Evolutionary conservation across 2,113 vertebrate species (phyloP).

Genomic region (Pituophis catenifer): DNA sequence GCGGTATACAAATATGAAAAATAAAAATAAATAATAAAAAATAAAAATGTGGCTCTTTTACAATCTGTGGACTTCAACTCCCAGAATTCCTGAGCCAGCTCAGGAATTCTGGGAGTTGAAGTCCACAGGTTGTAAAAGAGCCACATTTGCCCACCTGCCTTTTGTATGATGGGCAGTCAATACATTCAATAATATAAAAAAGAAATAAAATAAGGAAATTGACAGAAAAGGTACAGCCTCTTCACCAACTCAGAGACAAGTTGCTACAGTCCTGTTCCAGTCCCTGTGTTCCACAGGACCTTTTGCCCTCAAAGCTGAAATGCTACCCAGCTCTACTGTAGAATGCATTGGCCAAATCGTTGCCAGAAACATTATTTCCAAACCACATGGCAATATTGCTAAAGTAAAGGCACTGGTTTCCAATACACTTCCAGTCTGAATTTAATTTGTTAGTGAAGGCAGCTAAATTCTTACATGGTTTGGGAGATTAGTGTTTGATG

Average conservation of each 20-base stretch:
- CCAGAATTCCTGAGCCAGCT: too few relatives aligned
- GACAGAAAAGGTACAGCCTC: background rate
- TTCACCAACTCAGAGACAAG: background rate
- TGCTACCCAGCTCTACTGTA: background rate
- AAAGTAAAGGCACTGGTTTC: background rate
- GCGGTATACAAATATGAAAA: too few relatives aligned
- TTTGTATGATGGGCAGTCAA: too few relatives aligned
- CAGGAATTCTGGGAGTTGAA: too few relatives aligned
- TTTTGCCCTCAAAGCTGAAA: background rate
- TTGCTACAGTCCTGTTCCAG: background rate
- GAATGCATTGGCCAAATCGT: background rate
- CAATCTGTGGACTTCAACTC: too few relatives aligned
- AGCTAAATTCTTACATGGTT: background rate
- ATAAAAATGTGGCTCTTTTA: too few relatives aligned
- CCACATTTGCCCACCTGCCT: too few relatives aligned
- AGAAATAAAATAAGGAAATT: too few relatives aligned
- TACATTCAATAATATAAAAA: too few relatives aligned
- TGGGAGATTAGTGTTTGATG: background rate
- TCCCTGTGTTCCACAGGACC: background rate
- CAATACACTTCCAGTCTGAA: background rate
- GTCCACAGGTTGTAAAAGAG: too few relatives aligned
- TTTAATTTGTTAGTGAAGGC: background rate
- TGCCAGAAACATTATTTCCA: background rate
- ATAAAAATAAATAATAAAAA: too few relatives aligned
- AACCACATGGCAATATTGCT: background rate